Evolutionary conservation across 2,797 vertebrate species (phyloP).

Genomic region (Neostethus bicornis): DNA sequence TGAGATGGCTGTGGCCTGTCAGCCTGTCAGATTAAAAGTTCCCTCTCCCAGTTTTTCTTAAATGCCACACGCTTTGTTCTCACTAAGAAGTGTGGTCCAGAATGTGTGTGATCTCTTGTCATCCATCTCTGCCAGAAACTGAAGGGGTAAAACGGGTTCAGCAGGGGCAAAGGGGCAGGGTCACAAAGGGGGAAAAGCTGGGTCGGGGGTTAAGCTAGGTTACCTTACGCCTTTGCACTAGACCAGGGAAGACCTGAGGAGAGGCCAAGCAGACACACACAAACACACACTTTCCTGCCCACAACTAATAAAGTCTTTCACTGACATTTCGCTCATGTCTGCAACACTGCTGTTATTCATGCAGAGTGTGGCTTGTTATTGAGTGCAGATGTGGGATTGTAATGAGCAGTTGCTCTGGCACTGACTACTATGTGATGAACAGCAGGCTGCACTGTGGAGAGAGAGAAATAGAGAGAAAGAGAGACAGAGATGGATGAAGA

Average conservation of each 20-base stretch:
- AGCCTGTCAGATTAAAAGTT: conserved; percentile 74
- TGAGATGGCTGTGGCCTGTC: conserved; percentile 67
- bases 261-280: conserved; percentile 39
- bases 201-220: conserved; percentile 75
- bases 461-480: conserved; percentile 28
- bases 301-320: conserved; percentile 74
- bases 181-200: conserved; percentile 71
- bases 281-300: conserved; percentile 46
- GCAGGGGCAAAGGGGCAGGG: conserved; percentile 70
- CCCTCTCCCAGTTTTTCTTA: conserved; percentile 60
- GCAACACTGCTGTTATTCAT: conserved; percentile 80
- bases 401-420: conserved; percentile 71
- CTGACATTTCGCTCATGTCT: conserved; percentile 77
- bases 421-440: conserved; percentile 56
- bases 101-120: conserved; percentile 78
- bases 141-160: conserved; percentile 67
- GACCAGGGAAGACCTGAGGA: conserved; percentile 37
- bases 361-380: conserved; percentile 72
- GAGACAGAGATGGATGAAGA: conserved; percentile 32
- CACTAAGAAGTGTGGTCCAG: conserved; percentile 73
- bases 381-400: conserved; percentile 79
- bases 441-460: conserved; percentile 63
- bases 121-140: conserved; percentile 74
- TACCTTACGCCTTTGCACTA: conserved; percentile 53
- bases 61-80: conserved; percentile 78